Evolutionary conservation across 2,113 vertebrate genomes (phyloP), one percentile per base, ranked within the genome.

Genomic region (Pseudopodoces humilis): DNA sequence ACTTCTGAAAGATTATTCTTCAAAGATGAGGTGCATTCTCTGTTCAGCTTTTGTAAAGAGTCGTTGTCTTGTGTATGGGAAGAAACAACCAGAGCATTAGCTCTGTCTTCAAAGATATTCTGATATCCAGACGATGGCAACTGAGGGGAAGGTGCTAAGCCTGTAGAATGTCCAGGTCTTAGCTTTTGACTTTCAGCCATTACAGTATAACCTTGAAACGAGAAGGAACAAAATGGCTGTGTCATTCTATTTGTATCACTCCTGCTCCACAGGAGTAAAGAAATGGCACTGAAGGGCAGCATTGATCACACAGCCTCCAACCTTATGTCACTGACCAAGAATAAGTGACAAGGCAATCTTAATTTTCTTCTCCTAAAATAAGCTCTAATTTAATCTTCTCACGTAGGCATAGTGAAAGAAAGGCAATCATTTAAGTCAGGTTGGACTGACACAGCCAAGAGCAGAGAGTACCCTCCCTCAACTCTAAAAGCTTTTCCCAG

Each of bases 121-220:
- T 86, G 82, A 77, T 68, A 94, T 27, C 64, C n/a, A 69, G n/a
- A 41, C 3, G 31, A 53, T 21, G 68, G 76, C 35, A 96, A 59
- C 0, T 74, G 91, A 41, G 69, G 21, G 8, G 22, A 56, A 33
- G 81, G 18, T 37, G 91, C 22, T 76, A 68, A 88, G 83, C 46
- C 70, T 41, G 12, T 72, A 23, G 65, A 71, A 83, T 63, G 65
- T 22, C n/a, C 93, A 41, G 74, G 72, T 79, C 82, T 94, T n/a
- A 69, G 81, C 77, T 83, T 97, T 43, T 94, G 92, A 67, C 77
- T 86, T 83, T 97, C 95, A 94, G 88, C 46, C 41, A 52, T 63
- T 60, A 62, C 33, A 71, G 76, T 7, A 72, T 16, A 94, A 84
- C 95, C 95, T 98, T 94, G 27, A 25, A 93, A 91, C 68, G 12